phyloP scores from a whole-genome alignment of 2,113 vertebrate genomes.

The Mesocricetus auratus region DNA sequence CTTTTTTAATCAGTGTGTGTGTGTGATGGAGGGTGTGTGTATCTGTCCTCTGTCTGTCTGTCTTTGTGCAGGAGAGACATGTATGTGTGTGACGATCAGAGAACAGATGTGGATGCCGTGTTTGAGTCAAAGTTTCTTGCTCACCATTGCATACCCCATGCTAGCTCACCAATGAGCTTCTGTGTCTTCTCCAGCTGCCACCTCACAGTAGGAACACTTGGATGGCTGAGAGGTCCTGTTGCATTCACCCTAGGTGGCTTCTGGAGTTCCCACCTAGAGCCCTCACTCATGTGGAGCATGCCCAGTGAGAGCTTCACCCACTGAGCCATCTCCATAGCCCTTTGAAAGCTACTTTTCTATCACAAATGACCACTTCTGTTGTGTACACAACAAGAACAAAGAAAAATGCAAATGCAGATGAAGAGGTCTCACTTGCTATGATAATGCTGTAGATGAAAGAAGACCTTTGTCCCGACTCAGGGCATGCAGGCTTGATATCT shows the following conservation, averaged over 20 bases:
- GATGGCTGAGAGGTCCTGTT: too few species aligned
- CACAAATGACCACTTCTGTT: neutral
- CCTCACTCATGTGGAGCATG: neutral
- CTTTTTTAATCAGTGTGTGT: neutral
- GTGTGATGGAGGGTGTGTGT: neutral
- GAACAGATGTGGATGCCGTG: too few species aligned
- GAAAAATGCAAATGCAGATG: neutral
- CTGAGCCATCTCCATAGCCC: neutral
- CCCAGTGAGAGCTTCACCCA: neutral
- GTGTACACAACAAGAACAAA: neutral
- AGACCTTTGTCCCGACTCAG: neutral
- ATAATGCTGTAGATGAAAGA: neutral
- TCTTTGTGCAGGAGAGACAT: neutral
- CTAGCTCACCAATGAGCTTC: neutral
- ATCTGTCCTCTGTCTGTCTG: neutral
- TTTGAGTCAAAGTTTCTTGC: neutral
- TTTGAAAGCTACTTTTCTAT: conserved; percentile 2
- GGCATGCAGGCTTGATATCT: neutral
- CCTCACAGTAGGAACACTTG: neutral
- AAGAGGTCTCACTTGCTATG: neutral
- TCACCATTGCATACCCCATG: neutral
- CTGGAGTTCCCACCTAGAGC: neutral
- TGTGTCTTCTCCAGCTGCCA: neutral
- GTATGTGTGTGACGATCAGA: neutral
- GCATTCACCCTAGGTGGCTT: too few species aligned